A percentile compares a stretch with the other conserved stretches of the same genome.
phyloP scores from a whole-genome alignment of 2,888 invertebrate species.

The Lissonota sp. region DNA sequence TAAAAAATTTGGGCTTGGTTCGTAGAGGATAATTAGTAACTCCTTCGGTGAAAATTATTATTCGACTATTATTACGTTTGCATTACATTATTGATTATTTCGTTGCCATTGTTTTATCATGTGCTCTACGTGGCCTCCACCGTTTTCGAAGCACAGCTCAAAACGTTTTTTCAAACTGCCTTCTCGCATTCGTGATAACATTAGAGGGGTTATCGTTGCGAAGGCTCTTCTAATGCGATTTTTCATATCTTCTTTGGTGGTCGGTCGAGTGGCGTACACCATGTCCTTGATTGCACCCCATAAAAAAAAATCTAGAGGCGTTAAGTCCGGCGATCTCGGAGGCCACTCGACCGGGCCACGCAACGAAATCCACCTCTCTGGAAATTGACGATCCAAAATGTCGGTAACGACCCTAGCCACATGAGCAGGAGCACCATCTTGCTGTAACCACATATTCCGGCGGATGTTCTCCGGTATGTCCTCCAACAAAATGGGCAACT shows the following conservation, averaged over 20 bases:
- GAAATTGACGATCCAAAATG: slow-evolving; percentile 11
- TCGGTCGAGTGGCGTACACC: slow-evolving; percentile 31
- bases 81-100: no score
- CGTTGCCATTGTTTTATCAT: no score
- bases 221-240: slow-evolving; percentile 8
- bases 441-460: slow-evolving; percentile 27
- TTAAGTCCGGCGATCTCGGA: slow-evolving; percentile 36
- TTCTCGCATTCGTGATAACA: no score
- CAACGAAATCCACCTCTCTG: slow-evolving; percentile 41
- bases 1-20: no score
- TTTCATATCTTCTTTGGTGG: slow-evolving; percentile 35
- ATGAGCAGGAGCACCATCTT: slow-evolving; percentile 22
- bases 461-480: slow-evolving; percentile 4
- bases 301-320: slow-evolving; percentile 22
- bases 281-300: slow-evolving; percentile 13
- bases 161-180: no score
- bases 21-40: no score
- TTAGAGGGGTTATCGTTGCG: no score
- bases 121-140: no score
- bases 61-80: no score
- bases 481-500: slow-evolving; percentile 20
- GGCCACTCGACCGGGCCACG: slow-evolving; percentile 43
- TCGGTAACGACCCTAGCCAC: slow-evolving; percentile 19
- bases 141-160: no score
- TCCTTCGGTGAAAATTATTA: no score